Evolutionary conservation across 2,888 invertebrate species (phyloP).

Genomic region (Acronicta leporina): DNA sequence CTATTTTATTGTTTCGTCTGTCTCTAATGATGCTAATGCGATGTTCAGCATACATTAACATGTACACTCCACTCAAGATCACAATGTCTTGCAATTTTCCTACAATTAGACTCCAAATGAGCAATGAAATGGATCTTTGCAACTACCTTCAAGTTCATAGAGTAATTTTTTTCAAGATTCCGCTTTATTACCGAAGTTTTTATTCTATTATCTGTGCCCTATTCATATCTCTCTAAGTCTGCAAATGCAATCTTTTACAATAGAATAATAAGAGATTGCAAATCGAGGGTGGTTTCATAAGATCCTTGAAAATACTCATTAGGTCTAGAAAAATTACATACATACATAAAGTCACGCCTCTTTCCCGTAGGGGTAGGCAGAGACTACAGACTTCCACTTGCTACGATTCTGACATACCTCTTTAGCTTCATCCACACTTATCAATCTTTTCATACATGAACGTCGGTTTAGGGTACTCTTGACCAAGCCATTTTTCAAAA

Average conservation of each 20-base stretch:
- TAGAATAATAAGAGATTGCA: slow-evolving; percentile 10
- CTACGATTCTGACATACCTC: no score
- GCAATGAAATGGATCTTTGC: slow-evolving; percentile 33
- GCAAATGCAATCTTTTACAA: neutral
- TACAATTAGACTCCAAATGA: slow-evolving; percentile 45
- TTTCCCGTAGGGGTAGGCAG: no score
- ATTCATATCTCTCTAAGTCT: slow-evolving; percentile 34
- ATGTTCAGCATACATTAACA: slow-evolving; percentile 40
- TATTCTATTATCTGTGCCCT: slow-evolving; percentile 53
- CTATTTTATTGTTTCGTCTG: slow-evolving; percentile 61
- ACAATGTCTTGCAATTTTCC: slow-evolving; percentile 45
- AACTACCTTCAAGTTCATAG: slow-evolving; percentile 27
- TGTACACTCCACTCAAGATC: slow-evolving; percentile 18
- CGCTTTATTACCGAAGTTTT: slow-evolving; percentile 53
- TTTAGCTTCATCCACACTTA: no score
- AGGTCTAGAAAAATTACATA: neutral
- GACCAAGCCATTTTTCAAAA: no score
- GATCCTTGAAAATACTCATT: neutral
- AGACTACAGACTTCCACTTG: no score
- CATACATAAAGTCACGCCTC: no score
- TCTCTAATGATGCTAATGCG: slow-evolving; percentile 49
- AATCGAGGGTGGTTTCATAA: neutral
- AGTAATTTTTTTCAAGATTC: slow-evolving; percentile 38
- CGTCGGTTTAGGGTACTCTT: no score
- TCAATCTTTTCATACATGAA: no score